These are phyloP conservation scores for Liparis tanakae DNA, from an alignment of 2,797 vertebrate genomes.

Conservation along the genomic window DNA sequence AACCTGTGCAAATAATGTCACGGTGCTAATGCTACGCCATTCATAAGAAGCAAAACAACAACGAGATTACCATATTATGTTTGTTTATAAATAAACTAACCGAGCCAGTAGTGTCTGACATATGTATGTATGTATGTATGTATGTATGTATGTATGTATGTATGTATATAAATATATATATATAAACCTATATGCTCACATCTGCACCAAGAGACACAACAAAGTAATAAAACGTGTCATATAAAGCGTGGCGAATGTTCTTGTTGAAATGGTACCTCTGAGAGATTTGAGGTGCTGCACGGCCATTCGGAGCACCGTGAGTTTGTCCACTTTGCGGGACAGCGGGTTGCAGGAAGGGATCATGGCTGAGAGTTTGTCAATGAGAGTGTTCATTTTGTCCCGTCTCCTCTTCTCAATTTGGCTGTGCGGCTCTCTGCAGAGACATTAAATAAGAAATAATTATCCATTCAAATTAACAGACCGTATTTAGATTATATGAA, in stretches of 20 bases:
- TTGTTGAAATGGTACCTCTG: conserved; percentile 84
- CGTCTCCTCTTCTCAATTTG: conserved; percentile 94
- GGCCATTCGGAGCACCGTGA: conserved; percentile 93
- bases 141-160: no score
- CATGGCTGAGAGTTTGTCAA: conserved; percentile 93
- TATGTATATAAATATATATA: no score
- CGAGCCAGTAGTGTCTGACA: no score
- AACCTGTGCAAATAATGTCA: background rate
- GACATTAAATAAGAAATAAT: background rate
- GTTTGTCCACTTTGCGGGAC: conserved; percentile 93
- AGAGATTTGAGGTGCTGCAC: conserved; percentile 93
- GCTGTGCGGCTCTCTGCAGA: conserved; percentile 92
- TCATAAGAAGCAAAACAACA: background rate
- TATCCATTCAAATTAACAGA: background rate
- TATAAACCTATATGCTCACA: no score
- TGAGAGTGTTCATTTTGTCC: conserved; percentile 96
- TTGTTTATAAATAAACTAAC: no score
- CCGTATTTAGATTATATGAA: background rate
- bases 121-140: no score
- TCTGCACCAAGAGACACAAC: no score
- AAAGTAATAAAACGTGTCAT: background rate
- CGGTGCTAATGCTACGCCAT: background rate
- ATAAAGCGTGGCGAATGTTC: background rate
- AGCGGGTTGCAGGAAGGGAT: conserved; percentile 92
- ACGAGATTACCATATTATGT: no score